Evolutionary conservation across 2,113 vertebrate genomes (phyloP), one percentile per base, ranked within the genome.

Genomic region (Phalacrocorax pelagicus): DNA sequence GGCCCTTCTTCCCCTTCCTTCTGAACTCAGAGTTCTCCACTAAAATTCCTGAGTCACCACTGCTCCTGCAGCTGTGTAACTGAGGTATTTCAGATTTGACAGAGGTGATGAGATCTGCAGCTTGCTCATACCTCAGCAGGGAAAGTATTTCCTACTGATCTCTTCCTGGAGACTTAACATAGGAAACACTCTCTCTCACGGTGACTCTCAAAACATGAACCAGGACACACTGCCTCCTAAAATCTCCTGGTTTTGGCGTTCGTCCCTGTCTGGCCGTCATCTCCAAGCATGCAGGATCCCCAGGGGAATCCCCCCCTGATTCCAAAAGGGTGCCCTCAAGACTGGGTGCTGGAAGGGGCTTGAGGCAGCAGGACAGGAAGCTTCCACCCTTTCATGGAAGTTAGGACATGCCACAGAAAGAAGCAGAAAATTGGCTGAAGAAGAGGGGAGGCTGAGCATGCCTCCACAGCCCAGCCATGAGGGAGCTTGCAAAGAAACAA

Each of bases 341-440:
- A 52, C 1, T 7, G 5, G 10, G 17, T 0, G 2, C 40, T 65
- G 36, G 22, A 80, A 15, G 29, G 9, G 3, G 30, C 12, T 61
- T 46, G 42, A 71, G 38, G 32, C 36, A 58, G 24, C 1, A 83
- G 27, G 7, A 4, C 16, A 61, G 49, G 29, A 88, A 88, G 30
- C 16, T 11, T 61, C 27, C 23, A 38, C 1, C 3, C 11, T 46
- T 82, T 42, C 4, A 4, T 5, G 19, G 30, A 66, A 46, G 36
- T 13, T 81, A 34, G 8, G 38, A 8, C 36, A 65, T 3, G 3
- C 2, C 12, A 1, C 8, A 75, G 32, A 47, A 84, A 17, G 22
- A 62, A 66, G 47, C 11, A 59, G 51, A 70, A 86, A 84, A 70
- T 0, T 36, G 13, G 11, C 6, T 87, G 51, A 81, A 88, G 23